Evolutionary conservation across 30 jellyfish, hydroid and myxozoan genomes (phyloP).

Genomic region (Calvadosia cruxmelitensis): DNA sequence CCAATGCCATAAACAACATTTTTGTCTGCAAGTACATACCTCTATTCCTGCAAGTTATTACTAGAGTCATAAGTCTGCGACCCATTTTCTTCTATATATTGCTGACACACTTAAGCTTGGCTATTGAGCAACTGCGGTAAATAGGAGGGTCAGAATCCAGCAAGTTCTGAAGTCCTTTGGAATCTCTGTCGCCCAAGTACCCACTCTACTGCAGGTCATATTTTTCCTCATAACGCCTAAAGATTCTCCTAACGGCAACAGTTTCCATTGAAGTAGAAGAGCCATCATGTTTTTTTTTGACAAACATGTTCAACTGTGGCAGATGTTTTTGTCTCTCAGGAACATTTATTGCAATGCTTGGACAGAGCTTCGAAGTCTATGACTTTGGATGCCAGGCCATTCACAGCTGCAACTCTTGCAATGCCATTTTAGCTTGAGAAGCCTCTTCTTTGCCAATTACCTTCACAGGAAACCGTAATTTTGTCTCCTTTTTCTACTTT

Average conservation of each 20-base stretch:
- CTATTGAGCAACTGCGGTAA: conserved; percentile 1
- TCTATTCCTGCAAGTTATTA: not conserved
- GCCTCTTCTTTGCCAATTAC: too few species aligned
- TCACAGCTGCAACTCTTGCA: conserved; percentile 19
- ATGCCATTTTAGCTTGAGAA: conserved; percentile 19
- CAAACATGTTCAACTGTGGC: too few species aligned
- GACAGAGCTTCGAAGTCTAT: conserved; percentile 15
- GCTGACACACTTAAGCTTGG: conserved; percentile 3
- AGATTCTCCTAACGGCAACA: conserved; percentile 3
- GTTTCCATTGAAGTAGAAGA: conserved; percentile 12
- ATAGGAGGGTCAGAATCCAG: conserved; percentile 4
- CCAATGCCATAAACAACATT: too few species aligned
- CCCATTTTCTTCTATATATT: conserved; percentile 9
- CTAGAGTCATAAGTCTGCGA: not conserved
- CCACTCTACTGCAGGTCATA: conserved; percentile 2
- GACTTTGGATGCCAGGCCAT: conserved; percentile 11
- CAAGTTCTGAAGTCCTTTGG: conserved; percentile 2
- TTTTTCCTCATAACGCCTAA: conserved; percentile 1
- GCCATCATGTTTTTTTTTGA: conserved; percentile 11
- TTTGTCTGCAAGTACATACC: not conserved
- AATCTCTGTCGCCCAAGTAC: conserved; percentile 11
- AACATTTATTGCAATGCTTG: conserved; percentile 13
- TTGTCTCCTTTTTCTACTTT: conserved; percentile 4
- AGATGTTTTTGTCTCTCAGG: too few species aligned
- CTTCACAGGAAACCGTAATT: conserved; percentile 21